Percentiles rank a stretch among this genome's conserved stretches.
Evolutionary conservation across 2,113 vertebrate genomes (phyloP).

Genomic region (Daubentonia madagascariensis): DNA sequence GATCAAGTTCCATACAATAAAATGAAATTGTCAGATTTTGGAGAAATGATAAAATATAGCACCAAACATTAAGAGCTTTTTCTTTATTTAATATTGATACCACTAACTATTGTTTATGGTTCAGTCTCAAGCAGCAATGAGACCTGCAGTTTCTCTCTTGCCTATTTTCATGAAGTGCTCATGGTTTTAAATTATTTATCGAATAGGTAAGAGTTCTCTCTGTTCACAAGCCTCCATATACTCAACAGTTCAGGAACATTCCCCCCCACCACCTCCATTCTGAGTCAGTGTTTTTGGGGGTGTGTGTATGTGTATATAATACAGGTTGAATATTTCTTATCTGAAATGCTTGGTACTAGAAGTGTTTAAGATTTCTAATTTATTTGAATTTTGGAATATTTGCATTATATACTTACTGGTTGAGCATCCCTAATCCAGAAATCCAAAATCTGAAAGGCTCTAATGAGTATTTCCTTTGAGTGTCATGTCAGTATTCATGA

Average conservation of each 20-base stretch:
- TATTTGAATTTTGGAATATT: background rate
- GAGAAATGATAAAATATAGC: constrained; percentile 37
- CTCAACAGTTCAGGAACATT: background rate
- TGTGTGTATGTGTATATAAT: background rate
- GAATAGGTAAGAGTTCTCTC: background rate
- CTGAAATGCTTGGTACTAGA: background rate
- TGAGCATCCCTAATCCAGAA: background rate
- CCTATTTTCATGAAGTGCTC: constrained; percentile 30
- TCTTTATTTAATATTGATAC: constrained; percentile 32
- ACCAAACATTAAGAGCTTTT: background rate
- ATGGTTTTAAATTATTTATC: constrained; percentile 43
- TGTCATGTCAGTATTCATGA: background rate
- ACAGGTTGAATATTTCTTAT: background rate
- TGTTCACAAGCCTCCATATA: background rate
- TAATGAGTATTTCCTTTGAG: background rate
- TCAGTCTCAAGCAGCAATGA: constrained; percentile 17
- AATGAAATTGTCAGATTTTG: constrained; percentile 17
- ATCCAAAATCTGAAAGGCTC: background rate
- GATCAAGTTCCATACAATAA: background rate
- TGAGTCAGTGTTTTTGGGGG: background rate
- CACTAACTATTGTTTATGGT: background rate
- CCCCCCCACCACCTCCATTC: background rate
- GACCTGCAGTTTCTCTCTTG: background rate
- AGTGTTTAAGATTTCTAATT: background rate
- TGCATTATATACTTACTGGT: background rate